Conservation (phyloP, 2,797 vertebrate genomes). For the Lepilemur septentrionalis region DNA sequence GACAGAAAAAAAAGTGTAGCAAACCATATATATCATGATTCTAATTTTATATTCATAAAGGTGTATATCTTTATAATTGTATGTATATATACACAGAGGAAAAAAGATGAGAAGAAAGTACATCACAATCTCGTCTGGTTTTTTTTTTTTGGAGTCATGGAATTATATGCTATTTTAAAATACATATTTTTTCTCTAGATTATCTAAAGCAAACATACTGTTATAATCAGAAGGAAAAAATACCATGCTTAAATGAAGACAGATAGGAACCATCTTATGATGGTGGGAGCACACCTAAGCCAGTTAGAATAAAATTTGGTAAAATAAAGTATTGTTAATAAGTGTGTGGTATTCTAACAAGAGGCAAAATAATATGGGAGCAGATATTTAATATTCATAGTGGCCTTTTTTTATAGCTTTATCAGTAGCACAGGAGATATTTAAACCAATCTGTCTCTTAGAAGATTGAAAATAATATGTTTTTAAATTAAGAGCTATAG, state of each 20-base stretch:
- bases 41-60: not conserved
- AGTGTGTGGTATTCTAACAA: not conserved
- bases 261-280: not conserved
- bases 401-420: not conserved
- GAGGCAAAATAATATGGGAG: not conserved
- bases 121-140: not conserved
- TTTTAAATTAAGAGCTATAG: not conserved
- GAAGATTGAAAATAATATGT: not conserved
- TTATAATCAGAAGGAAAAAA: not conserved
- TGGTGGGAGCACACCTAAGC: not conserved
- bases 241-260: not conserved
- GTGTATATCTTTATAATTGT: not conserved
- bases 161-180: not conserved
- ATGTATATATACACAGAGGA: not conserved
- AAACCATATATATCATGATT: not conserved
- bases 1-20: not conserved
- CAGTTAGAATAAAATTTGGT: not conserved
- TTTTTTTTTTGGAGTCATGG: not conserved
- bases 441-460: not conserved
- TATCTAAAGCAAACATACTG: not conserved
- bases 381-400: not conserved
- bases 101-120: not conserved
- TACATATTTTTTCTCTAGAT: not conserved
- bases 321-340: not conserved
- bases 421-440: not conserved